Evolutionary conservation across 2,888 invertebrate species (phyloP).

Genomic region (Thecocarcelia acutangulata): DNA sequence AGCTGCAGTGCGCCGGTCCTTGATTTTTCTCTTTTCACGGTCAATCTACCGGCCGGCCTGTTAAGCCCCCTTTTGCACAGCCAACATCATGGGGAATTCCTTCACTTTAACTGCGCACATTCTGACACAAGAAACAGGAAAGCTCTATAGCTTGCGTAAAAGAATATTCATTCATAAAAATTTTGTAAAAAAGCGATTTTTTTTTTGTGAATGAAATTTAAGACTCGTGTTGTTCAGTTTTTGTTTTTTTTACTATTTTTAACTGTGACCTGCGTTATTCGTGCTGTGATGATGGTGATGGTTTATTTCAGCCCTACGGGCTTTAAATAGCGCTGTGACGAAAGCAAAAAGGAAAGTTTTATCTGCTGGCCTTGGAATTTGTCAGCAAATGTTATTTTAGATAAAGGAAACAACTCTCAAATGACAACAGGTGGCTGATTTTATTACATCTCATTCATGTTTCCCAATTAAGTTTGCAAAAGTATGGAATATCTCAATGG

Average conservation of each 20-base stretch:
- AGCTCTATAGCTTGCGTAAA: slow-evolving; percentile 71
- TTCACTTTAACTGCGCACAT: slow-evolving; percentile 32
- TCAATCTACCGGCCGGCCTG: slow-evolving; percentile 58
- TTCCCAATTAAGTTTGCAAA: slow-evolving; percentile 12
- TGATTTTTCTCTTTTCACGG: slow-evolving; percentile 30
- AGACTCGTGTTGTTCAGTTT: slow-evolving; percentile 21
- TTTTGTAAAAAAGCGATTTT: background rate
- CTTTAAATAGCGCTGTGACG: slow-evolving; percentile 48
- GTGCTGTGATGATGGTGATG: slow-evolving; percentile 17
- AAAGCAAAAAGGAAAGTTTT: slow-evolving; percentile 58
- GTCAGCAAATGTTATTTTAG: slow-evolving; percentile 13
- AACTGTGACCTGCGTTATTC: background rate
- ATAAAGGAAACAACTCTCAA: background rate
- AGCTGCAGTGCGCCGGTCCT: slow-evolving; percentile 71
- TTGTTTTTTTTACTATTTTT: background rate
- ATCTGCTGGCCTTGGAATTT: slow-evolving; percentile 59
- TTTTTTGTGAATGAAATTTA: slow-evolving; percentile 31
- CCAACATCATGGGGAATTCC: slow-evolving; percentile 8
- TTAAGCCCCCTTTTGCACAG: slow-evolving; percentile 8
- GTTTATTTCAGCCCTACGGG: slow-evolving; percentile 28
- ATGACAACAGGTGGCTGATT: slow-evolving; percentile 58
- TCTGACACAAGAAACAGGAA: background rate
- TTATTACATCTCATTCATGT: slow-evolving; percentile 12
- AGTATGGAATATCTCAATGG: slow-evolving; percentile 1
- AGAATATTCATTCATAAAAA: slow-evolving; percentile 70